A percentile compares a stretch with the other conserved stretches of the same genome.
Evolutionary conservation across 2,797 vertebrate genomes (phyloP).

Genomic region (Jordanella pulchra): DNA sequence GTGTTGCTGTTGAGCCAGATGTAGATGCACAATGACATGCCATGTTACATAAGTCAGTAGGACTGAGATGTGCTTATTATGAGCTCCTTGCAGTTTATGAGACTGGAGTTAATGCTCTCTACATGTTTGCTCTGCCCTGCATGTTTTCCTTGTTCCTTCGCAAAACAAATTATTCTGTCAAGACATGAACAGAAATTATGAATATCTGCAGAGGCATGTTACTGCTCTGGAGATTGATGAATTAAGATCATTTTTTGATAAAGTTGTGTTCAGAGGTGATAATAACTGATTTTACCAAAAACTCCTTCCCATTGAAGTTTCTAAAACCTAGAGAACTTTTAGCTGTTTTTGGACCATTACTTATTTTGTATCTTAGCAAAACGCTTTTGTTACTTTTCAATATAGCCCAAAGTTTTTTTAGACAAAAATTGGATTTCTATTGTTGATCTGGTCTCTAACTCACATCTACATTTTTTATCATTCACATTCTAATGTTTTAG

Average conservation of each 20-base stretch:
- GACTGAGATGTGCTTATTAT: slow-evolving; percentile 61
- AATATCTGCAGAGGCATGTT: slow-evolving; percentile 40
- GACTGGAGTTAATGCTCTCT: slow-evolving; percentile 60
- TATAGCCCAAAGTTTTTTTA: slow-evolving; percentile 14
- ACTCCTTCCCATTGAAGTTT: slow-evolving; percentile 27
- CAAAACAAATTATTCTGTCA: slow-evolving; percentile 31
- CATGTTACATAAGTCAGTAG: slow-evolving; percentile 69
- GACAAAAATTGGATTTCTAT: slow-evolving; percentile 38
- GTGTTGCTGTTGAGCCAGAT: slow-evolving; percentile 51
- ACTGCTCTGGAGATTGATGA: slow-evolving; percentile 56
- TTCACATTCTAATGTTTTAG: slow-evolving; percentile 55
- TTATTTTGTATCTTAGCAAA: slow-evolving; percentile 16
- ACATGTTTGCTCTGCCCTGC: no score
- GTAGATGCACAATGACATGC: slow-evolving; percentile 55
- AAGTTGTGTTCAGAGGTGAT: slow-evolving; percentile 34
- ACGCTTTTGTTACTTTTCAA: slow-evolving; percentile 15
- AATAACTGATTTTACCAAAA: slow-evolving; percentile 32
- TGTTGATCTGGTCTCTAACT: slow-evolving; percentile 43
- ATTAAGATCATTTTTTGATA: slow-evolving; percentile 61
- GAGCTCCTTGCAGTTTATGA: slow-evolving; percentile 56
- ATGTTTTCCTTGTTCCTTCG: slow-evolving; percentile 40
- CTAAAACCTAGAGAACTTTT: slow-evolving; percentile 2
- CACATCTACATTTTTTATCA: slow-evolving; percentile 42
- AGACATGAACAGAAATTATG: slow-evolving; percentile 48
- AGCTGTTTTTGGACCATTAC: slow-evolving; percentile 16